These are phyloP conservation scores for Pissodes strobi DNA, from an alignment of 1,140 invertebrate species.

Conservation along the genomic window DNA sequence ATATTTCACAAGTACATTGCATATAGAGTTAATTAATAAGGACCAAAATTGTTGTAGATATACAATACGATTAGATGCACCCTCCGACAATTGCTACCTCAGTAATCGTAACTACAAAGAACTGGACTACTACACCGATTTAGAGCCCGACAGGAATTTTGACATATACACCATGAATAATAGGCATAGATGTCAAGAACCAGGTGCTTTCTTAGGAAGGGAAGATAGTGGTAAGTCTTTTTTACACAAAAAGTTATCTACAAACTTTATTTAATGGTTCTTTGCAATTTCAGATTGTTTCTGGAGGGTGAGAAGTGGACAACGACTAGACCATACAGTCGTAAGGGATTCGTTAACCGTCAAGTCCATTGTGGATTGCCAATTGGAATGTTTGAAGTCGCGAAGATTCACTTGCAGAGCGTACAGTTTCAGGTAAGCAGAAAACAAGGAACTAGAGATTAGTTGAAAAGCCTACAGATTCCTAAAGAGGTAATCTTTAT, in stretches of 20 bases:
- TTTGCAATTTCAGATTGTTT: slow-evolving; percentile 70
- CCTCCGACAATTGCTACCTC: slow-evolving; percentile 74
- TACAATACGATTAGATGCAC: slow-evolving; percentile 52
- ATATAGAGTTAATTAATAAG: too few species aligned
- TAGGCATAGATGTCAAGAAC: slow-evolving; percentile 45
- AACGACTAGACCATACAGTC: slow-evolving; percentile 65
- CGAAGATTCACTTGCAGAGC: slow-evolving; percentile 74
- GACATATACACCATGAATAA: slow-evolving; percentile 76
- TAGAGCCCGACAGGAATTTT: slow-evolving; percentile 74
- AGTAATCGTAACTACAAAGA: slow-evolving; percentile 68
- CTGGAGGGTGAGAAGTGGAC: slow-evolving; percentile 74
- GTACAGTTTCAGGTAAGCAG: slow-evolving; percentile 71
- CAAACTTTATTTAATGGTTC: background rate
- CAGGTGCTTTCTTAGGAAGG: slow-evolving; percentile 19
- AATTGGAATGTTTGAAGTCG: slow-evolving; percentile 71
- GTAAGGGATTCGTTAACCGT: slow-evolving; percentile 67
- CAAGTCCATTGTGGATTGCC: slow-evolving; percentile 73
- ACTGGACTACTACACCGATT: slow-evolving; percentile 72
- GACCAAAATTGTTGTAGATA: too few species aligned
- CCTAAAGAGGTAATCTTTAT: too few species aligned
- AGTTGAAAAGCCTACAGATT: too few species aligned
- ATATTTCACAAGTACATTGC: too few species aligned
- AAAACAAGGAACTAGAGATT: background rate
- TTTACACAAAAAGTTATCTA: too few species aligned
- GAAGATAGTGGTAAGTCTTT: slow-evolving; percentile 56